Evolutionary conservation across 2,797 vertebrate species (phyloP).

Genomic region (Amphiprion clarkii): DNA sequence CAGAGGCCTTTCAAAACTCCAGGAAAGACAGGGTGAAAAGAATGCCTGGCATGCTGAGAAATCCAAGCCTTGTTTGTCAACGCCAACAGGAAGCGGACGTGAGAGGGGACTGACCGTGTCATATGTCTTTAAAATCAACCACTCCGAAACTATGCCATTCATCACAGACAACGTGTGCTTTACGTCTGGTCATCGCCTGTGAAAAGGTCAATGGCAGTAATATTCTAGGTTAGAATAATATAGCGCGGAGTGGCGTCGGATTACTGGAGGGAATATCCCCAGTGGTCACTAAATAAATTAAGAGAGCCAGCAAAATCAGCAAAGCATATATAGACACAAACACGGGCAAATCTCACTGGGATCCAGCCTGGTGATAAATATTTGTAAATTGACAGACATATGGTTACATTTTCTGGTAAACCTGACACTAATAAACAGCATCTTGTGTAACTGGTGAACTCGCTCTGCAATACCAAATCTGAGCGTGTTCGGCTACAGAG

Average conservation of each 20-base stretch:
- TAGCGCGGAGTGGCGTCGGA: constrained; percentile 42
- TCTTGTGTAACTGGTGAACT: constrained; percentile 9
- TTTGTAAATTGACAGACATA: constrained; percentile 23
- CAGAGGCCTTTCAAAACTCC: constrained; percentile 82
- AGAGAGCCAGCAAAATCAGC: constrained; percentile 35
- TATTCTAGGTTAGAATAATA: constrained; percentile 76
- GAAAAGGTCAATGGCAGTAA: constrained; percentile 69
- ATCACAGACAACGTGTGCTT: constrained; percentile 67
- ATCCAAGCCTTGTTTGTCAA: constrained; percentile 87
- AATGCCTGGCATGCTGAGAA: constrained; percentile 87
- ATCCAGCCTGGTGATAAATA: constrained; percentile 29
- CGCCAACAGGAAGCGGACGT: constrained; percentile 86
- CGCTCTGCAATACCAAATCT: constrained; percentile 17
- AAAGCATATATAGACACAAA: constrained; percentile 26
- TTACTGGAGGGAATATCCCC: constrained; percentile 51
- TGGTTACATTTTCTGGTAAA: constrained; percentile 25
- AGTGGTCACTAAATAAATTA: constrained; percentile 44
- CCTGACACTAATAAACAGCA: constrained; percentile 19
- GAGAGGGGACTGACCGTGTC: constrained; percentile 83
- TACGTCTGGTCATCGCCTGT: constrained; percentile 69
- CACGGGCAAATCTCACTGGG: constrained; percentile 22
- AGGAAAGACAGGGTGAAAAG: constrained; percentile 84
- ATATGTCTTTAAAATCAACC: constrained; percentile 80
- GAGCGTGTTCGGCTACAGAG: constrained; percentile 23
- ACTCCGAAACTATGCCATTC: constrained; percentile 71